A percentile compares a stretch with the other conserved stretches of the same genome.
Conservation (phyloP, 2,888 invertebrate genomes). For the Zhengitettix transpicula region DNA sequence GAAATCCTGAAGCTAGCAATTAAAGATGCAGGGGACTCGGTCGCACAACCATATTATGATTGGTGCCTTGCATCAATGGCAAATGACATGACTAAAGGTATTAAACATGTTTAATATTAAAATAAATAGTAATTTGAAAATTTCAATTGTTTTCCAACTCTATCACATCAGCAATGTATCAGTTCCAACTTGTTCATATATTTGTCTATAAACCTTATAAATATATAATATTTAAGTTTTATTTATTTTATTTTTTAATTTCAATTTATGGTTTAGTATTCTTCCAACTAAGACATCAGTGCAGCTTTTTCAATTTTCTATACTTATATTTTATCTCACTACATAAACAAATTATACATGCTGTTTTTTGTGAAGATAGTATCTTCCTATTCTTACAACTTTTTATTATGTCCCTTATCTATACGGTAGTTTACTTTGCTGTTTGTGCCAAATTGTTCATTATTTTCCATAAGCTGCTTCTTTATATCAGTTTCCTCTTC, state of each 20-base stretch:
- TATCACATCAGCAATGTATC: no score
- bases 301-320: not conserved
- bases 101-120: constrained; percentile 9
- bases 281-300: not conserved
- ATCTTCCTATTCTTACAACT: no score
- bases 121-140: no score
- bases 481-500: no score
- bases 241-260: not conserved
- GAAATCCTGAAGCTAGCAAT: constrained; percentile 32
- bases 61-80: constrained; percentile 50
- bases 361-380: no score
- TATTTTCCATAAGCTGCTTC: no score
- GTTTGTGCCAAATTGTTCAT: no score
- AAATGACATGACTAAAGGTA: constrained; percentile 53
- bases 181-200: no score
- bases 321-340: not conserved
- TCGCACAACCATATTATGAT: constrained; percentile 51
- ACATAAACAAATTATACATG: no score
- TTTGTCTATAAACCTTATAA: not conserved
- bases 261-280: not conserved
- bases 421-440: no score
- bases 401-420: no score
- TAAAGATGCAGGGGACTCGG: constrained; percentile 41
- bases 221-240: not conserved
- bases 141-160: no score